Percentiles rank a stretch among this genome's conserved stretches.
These are phyloP conservation scores for Bradynema listronoti DNA, from an alignment of 1,140 invertebrate genomes.

Conservation along the genomic window DNA sequence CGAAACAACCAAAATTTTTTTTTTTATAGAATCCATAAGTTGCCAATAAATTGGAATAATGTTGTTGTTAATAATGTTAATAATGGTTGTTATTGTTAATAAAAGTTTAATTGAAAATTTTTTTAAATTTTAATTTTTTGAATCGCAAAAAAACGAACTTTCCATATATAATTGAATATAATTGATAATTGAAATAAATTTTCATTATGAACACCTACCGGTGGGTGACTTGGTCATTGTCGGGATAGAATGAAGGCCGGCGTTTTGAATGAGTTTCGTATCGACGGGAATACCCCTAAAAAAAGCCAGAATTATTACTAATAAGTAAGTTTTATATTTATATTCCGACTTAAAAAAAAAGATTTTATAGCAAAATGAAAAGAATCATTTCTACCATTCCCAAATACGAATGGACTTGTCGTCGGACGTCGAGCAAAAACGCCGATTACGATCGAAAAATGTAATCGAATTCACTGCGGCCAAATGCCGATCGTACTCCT, in stretches of 20 bases:
- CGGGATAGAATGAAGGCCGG: conserved; percentile 97
- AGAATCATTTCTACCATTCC: conserved; percentile 97
- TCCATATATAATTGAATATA: too few relatives aligned
- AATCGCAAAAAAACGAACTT: too few relatives aligned
- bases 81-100: too few relatives aligned
- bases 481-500: conserved; percentile 97
- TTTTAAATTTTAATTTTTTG: too few relatives aligned
- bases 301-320: too few relatives aligned
- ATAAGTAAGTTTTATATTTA: too few relatives aligned
- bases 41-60: too few relatives aligned
- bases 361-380: conserved; percentile 46
- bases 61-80: too few relatives aligned
- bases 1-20: too few relatives aligned
- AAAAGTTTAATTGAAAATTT: too few relatives aligned
- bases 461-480: conserved; percentile 97
- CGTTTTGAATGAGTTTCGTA: conserved; percentile 99
- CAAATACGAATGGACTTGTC: conserved; percentile 97
- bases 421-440: conserved; percentile 96
- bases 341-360: neutral
- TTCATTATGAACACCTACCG: conserved; percentile 63
- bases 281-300: conserved; percentile 93
- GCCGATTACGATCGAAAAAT: conserved; percentile 93
- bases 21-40: too few relatives aligned
- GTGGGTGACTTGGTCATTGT: conserved; percentile 87
- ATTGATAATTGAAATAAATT: too few relatives aligned